These are phyloP conservation scores for Eudasyphora cyanicolor DNA, from an alignment of 2,888 invertebrate species.

Conservation along the genomic window DNA sequence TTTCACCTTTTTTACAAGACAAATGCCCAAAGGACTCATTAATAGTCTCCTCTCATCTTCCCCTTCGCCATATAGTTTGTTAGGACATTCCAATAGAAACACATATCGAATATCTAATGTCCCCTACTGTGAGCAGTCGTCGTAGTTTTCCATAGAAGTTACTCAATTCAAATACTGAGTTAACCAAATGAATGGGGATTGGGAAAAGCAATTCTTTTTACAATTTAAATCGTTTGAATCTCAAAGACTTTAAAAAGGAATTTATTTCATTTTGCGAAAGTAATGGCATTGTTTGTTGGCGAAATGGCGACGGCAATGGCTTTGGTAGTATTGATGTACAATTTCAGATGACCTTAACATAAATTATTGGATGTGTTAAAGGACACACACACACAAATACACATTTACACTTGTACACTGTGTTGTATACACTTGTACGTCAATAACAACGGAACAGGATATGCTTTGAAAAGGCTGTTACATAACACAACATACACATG, in stretches of 20 bases:
- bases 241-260: neutral
- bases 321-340: neutral
- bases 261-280: neutral
- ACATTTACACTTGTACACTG: neutral
- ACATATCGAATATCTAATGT: too few relatives aligned
- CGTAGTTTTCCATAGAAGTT: neutral
- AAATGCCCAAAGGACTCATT: slow-evolving; percentile 34
- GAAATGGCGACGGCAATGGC: neutral
- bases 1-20: neutral
- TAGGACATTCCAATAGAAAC: too few relatives aligned
- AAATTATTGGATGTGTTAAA: slow-evolving; percentile 43
- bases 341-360: slow-evolving; percentile 42
- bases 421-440: neutral
- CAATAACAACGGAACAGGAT: neutral
- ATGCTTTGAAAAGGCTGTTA: slow-evolving; percentile 27
- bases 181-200: neutral
- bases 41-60: neutral
- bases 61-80: neutral
- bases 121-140: neutral
- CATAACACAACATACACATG: slow-evolving; percentile 8
- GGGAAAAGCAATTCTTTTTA: neutral
- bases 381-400: slow-evolving; percentile 11
- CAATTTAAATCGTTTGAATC: slow-evolving; percentile 19
- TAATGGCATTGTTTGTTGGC: neutral
- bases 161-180: neutral